Percentiles rank a stretch among this genome's conserved stretches.
These are phyloP conservation scores for Priapulus caudatus DNA, from an alignment of 2,888 invertebrate species.

Conservation along the genomic window DNA sequence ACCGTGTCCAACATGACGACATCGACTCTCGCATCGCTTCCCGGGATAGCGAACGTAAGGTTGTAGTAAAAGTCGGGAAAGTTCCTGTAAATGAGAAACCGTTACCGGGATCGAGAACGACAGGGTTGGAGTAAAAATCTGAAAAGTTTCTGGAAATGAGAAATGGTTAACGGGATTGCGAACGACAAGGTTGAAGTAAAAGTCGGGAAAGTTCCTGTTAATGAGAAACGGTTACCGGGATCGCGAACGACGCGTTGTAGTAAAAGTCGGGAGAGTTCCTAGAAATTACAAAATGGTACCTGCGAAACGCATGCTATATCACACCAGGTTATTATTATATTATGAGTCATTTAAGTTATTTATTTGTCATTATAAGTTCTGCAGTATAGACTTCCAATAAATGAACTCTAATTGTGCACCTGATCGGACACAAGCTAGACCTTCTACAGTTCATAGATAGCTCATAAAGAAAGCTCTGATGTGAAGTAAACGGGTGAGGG, in stretches of 20 bases:
- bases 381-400: not conserved
- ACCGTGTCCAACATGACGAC: conserved; percentile 44
- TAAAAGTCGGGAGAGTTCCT: conserved; percentile 42
- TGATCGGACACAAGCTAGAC: conserved; percentile 5
- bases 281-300: conserved; percentile 18
- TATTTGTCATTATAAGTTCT: too few relatives aligned
- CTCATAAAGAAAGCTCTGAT: too few relatives aligned
- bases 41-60: conserved; percentile 29
- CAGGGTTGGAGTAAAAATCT: too few relatives aligned
- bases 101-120: too few relatives aligned
- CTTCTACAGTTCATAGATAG: too few relatives aligned
- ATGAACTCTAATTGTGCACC: conserved; percentile 12
- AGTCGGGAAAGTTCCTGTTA: conserved; percentile 41
- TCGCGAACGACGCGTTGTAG: conserved; percentile 33
- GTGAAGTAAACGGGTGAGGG: too few relatives aligned
- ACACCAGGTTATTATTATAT: not conserved
- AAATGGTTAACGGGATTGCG: conserved; percentile 28
- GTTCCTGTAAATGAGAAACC: conserved; percentile 35
- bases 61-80: conserved; percentile 41
- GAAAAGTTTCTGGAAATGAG: too few relatives aligned
- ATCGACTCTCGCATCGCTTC: conserved; percentile 30
- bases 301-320: not conserved
- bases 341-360: too few relatives aligned
- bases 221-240: conserved; percentile 28
- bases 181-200: conserved; percentile 37